Conservation (phyloP, 2,888 invertebrate genomes). For the Metallyticus violacea region DNA sequence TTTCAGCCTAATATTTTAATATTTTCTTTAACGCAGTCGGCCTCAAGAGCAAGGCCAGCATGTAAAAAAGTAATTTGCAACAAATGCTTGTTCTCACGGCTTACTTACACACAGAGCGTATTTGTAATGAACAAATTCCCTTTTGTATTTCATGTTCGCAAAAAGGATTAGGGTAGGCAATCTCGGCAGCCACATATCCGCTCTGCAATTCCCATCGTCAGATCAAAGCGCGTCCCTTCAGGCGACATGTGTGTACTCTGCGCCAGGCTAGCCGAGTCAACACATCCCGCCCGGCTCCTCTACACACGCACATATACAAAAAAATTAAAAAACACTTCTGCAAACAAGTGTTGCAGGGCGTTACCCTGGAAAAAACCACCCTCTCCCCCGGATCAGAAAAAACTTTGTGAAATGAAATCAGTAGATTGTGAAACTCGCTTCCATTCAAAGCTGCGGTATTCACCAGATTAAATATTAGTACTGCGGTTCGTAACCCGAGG, state of each 20-base stretch:
- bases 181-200: conserved; percentile 1
- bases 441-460: neutral
- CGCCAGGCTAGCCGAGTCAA: neutral
- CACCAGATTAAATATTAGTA: neutral
- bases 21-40: too few relatives aligned
- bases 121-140: conserved; percentile 25
- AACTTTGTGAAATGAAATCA: neutral
- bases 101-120: conserved; percentile 6
- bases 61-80: too few relatives aligned
- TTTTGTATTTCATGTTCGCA: conserved; percentile 18
- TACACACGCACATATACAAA: neutral
- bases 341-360: neutral
- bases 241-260: neutral
- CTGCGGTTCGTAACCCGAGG: neutral
- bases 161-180: conserved; percentile 21
- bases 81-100: too few relatives aligned
- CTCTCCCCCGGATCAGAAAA: neutral
- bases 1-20: too few relatives aligned
- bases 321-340: conserved; percentile 2
- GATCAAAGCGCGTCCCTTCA: neutral
- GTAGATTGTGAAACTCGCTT: neutral
- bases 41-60: too few relatives aligned
- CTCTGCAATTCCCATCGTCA: neutral
- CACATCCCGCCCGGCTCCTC: neutral
- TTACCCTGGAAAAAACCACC: neutral